Base-by-base conservation (phyloP, 2,797 vertebrate genomes). In the Lutjanus campechanus region DNA sequence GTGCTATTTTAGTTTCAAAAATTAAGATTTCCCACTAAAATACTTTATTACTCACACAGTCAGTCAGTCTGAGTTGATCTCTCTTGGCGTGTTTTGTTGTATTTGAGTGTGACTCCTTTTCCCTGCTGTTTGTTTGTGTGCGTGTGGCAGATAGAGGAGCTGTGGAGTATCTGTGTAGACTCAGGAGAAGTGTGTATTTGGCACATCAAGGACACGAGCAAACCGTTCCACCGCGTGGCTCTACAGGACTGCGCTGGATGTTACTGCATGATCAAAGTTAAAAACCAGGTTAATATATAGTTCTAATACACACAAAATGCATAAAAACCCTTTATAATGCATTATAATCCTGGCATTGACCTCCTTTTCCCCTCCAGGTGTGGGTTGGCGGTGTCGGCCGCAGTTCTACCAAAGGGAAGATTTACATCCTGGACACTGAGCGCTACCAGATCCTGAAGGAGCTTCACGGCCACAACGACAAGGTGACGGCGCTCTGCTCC, bases 231-330 rank as follows among this genome's bases (percentile, higher is more conserved):
- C 0, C 95, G 92, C 49, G 85, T 99, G 73, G 76, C 77, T 15
- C 95, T 99, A 0, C 96, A 95, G 65, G 98, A 98, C 90, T 99
- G 98, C 83, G 68, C 77, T 0, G 95, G 96, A 49, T 93, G 98
- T 81, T 94, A 86, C 82, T 98, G 98, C 84, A 96, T 99, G 95
- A 97, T 99, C 85, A 94, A 89, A 90, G 98, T 99, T 43, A 99
- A 99, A 93, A 94, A 95, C 47, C 97, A 98, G 97, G 98, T 99
- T 56, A 74, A 41, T 68, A 46, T 0, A 29, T 51, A 46, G 36
- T 2, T 41, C 36, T n/a, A 3, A 47, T 5, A 5, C 11, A 1
- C 49, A 22, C 15, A 20, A 50, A 1, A 1, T 19, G 49, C 43
- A 56, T 19, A 13, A 43, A 43, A 64, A 7, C 17, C 11, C 8